phyloP scores from a whole-genome alignment of 2,113 vertebrate genomes.

The Neogale vison region DNA sequence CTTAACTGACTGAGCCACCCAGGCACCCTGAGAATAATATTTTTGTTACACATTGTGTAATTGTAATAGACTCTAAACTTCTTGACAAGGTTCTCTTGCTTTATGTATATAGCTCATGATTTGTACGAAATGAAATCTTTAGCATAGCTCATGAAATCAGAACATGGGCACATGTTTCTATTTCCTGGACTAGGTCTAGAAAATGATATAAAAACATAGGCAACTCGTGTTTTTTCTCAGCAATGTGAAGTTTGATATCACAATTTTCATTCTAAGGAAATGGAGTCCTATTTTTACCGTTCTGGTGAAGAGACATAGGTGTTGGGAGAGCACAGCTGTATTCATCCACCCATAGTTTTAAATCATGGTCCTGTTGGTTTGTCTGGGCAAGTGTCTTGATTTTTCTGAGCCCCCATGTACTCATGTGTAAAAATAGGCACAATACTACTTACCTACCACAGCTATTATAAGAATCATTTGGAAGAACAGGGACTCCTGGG shows the following conservation, averaged over 20 bases:
- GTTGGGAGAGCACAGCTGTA: not conserved
- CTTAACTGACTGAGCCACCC: not conserved
- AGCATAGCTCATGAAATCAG: slow-evolving; percentile 20
- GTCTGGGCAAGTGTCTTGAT: not conserved
- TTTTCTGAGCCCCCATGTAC: not conserved
- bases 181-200: slow-evolving; percentile 25
- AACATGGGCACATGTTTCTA: not conserved
- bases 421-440: not conserved
- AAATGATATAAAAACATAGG: not conserved
- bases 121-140: slow-evolving; percentile 45
- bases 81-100: not conserved
- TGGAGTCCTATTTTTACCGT: not conserved
- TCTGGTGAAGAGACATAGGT: not conserved
- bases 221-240: not conserved
- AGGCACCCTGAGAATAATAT: not conserved
- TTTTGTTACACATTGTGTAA: slow-evolving; percentile 21
- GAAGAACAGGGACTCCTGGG: not conserved
- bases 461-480: not conserved
- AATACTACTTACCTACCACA: not conserved
- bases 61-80: slow-evolving; percentile 50
- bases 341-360: not conserved
- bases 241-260: not conserved
- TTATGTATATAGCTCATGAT: not conserved
- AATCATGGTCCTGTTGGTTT: not conserved
- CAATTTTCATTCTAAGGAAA: slow-evolving; percentile 25